Evolutionary conservation across 2,113 vertebrate genomes (phyloP), one percentile per base, ranked within the genome.

Genomic region (Albula glossodonta): DNA sequence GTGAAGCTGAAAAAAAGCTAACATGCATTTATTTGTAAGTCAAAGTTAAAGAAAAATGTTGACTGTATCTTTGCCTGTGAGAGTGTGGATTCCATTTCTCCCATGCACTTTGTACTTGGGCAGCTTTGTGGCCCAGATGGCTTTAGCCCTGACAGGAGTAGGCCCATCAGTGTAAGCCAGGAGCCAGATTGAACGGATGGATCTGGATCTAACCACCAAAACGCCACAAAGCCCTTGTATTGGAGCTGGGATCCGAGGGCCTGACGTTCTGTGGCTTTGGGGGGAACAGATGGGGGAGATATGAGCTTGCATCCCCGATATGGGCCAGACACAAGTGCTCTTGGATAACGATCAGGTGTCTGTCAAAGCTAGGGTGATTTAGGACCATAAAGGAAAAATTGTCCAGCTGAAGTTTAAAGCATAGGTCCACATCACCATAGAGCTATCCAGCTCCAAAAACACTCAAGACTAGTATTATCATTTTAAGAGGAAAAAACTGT

Each of bases 121-220:
- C 63, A 74, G 86, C 81, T 86, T 86, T 80, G 83, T 83, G 80
- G 81, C 86, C 79, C 88, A 90, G 89, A 90, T 90, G 89, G 90
- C 87, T 51, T 82, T 63, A 89, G 85, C 86, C 82, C 87, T 82
- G 87, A 87, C 82, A 80, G 86, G 83, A 85, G 84, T 78, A 9
- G 51, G 48, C 19, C 85, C 85, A 84, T 90, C 88, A 15, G 80
- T 52, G 50, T 19, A 49, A 19, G 4, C 17, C 41, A 89, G 81
- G 86, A 87, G 88, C 88, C 81, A 84, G 81, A 87, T 85, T 91
- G 87, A 89, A 86, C 82, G 11, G 78, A 48, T 57, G 53, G 84
- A 49, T 49, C 31, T 49, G 78, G 15, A 50, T 51, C 9, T 80
- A 11, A 80, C 41, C 78, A 51, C 6, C 48, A 80, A 80, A 13